phyloP scores from a whole-genome alignment of 2,113 vertebrate genomes.

The Plotosus lineatus region DNA sequence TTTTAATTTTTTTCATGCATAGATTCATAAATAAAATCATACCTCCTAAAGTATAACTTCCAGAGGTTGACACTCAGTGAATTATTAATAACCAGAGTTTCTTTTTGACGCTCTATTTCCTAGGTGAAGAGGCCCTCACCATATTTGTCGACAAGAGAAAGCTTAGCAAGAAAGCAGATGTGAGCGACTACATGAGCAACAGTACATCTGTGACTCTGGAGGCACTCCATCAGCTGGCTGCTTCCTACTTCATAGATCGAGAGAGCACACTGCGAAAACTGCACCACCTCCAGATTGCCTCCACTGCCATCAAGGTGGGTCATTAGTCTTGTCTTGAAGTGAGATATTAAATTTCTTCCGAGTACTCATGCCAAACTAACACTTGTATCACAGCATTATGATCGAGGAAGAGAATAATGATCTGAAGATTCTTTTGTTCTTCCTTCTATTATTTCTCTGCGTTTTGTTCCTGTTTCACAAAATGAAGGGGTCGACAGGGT shows the following conservation, averaged over 20 bases:
- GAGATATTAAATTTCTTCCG: constrained; percentile 16
- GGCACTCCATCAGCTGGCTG: constrained; percentile 79
- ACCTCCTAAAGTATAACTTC: background rate
- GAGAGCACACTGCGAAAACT: constrained; percentile 80
- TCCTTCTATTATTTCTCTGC: too few species aligned
- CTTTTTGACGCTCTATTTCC: constrained; percentile 10
- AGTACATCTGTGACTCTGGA: constrained; percentile 77
- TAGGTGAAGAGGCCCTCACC: constrained; percentile 94
- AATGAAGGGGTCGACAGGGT: background rate
- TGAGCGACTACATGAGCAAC: constrained; percentile 75
- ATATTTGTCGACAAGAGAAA: constrained; percentile 98
- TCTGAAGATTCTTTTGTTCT: background rate
- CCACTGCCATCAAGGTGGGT: constrained; percentile 81
- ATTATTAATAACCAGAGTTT: background rate
- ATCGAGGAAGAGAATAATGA: too few species aligned
- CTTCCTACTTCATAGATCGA: constrained; percentile 82
- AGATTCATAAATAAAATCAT: background rate
- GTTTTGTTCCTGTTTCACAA: too few species aligned
- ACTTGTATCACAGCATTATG: background rate
- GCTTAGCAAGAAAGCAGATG: constrained; percentile 86
- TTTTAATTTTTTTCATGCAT: background rate
- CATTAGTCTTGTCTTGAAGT: constrained; percentile 33
- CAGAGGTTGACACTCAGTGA: background rate
- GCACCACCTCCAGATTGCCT: constrained; percentile 81
- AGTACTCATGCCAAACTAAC: constrained; percentile 15